A percentile compares a stretch with the other conserved stretches of the same genome.
Evolutionary conservation across 2,797 vertebrate genomes (phyloP).

Genomic region (Glossophaga mutica): DNA sequence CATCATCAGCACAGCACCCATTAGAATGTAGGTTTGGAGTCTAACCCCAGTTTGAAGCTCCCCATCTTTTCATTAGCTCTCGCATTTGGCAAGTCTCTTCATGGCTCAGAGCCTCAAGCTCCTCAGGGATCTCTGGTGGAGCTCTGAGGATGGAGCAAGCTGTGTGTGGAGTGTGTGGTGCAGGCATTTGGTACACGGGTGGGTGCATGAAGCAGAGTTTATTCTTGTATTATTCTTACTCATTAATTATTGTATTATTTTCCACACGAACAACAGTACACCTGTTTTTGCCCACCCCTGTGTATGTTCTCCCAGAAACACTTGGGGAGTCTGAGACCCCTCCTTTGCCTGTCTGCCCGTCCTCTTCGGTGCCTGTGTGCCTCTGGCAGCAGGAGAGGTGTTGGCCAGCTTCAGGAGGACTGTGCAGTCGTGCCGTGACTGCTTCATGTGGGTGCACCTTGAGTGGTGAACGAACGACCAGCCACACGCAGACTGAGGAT

Average conservation of each 20-base stretch:
- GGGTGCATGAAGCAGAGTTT: background rate
- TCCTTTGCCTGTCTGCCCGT: background rate
- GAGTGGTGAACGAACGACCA: background rate
- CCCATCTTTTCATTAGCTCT: background rate
- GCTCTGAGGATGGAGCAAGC: background rate
- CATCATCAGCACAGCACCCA: background rate
- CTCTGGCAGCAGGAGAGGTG: background rate
- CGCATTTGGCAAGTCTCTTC: background rate
- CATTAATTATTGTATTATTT: background rate
- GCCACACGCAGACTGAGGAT: background rate
- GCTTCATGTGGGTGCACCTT: background rate
- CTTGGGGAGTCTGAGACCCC: background rate
- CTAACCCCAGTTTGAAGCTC: background rate
- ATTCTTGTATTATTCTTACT: background rate
- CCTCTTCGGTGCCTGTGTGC: background rate
- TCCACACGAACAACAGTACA: background rate
- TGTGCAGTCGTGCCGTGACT: background rate
- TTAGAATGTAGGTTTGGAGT: background rate
- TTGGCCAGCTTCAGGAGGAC: background rate
- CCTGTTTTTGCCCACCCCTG: background rate
- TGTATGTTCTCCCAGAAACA: background rate
- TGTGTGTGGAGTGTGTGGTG: no score
- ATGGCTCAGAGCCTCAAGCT: background rate
- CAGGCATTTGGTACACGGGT: background rate
- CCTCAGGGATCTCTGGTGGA: background rate